Evolutionary conservation across 2,888 invertebrate species (phyloP).

Genomic region (Drosophila nigritarsus): DNA sequence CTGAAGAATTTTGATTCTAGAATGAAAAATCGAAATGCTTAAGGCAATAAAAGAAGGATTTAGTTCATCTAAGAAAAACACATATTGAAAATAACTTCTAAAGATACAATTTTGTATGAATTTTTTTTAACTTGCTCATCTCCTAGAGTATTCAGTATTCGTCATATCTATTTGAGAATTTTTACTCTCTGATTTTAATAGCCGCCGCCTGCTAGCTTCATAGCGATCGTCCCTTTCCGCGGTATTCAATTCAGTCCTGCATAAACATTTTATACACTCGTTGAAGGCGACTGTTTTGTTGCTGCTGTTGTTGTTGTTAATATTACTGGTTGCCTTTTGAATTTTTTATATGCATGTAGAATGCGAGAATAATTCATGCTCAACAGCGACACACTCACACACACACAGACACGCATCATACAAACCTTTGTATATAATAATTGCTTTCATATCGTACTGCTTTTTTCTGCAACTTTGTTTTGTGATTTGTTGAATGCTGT

Average conservation of each 20-base stretch:
- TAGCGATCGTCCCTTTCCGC: conserved; percentile 40
- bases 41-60: not conserved
- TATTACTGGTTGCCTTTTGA: conserved; percentile 55
- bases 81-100: not conserved
- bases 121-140: not conserved
- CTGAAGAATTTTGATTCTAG: not conserved
- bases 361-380: conserved; percentile 53
- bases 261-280: conserved; percentile 71
- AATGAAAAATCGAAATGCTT: not conserved
- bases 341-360: conserved; percentile 64
- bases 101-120: no score
- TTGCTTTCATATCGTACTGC: conserved; percentile 60
- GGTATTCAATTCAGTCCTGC: conserved; percentile 73
- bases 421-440: conserved; percentile 52
- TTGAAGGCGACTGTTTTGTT: conserved; percentile 41
- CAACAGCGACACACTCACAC: conserved; percentile 20
- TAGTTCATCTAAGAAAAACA: not conserved
- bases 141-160: conserved; percentile 20
- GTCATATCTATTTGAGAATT: not conserved
- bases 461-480: conserved; percentile 51
- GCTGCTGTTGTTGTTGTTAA: conserved; percentile 30
- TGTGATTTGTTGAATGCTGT: conserved; percentile 71
- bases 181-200: conserved; percentile 57
- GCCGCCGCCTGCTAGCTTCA: conserved; percentile 39
- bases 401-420: conserved; percentile 9